These are phyloP conservation scores for Chloropsis hardwickii DNA, from an alignment of 2,113 vertebrate species.

Conservation along the genomic window DNA sequence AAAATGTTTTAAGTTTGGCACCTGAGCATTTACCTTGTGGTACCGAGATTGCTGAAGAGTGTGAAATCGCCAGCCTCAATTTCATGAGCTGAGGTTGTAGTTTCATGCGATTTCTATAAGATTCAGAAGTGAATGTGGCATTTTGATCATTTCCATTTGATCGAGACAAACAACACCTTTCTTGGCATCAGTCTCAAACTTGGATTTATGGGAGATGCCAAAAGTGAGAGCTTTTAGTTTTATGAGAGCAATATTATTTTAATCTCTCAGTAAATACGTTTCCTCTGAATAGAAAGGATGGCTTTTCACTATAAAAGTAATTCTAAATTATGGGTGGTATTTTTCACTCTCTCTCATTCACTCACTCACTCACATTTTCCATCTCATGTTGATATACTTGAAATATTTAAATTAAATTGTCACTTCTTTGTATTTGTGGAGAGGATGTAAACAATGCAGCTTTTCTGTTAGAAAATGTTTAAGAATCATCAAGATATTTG, in stretches of 20 bases:
- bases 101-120: background rate
- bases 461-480: background rate
- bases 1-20: background rate
- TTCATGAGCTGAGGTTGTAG: background rate
- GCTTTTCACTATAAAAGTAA: background rate
- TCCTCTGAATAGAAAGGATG: background rate
- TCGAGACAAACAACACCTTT: background rate
- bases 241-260: background rate
- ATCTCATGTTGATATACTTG: background rate
- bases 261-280: background rate
- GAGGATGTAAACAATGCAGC: background rate
- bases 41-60: background rate
- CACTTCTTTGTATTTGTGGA: background rate
- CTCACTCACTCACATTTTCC: background rate
- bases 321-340: background rate
- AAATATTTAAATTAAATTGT: constrained; percentile 12
- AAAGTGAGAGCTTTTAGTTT: background rate
- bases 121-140: background rate
- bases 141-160: background rate
- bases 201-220: background rate
- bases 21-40: background rate
- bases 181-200: background rate
- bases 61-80: background rate
- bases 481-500: background rate
- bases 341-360: background rate